Evolutionary conservation across 2,797 vertebrate species (phyloP), one percentile per base, ranked within the genome.

Genomic region (Anolis apletophallus): DNA sequence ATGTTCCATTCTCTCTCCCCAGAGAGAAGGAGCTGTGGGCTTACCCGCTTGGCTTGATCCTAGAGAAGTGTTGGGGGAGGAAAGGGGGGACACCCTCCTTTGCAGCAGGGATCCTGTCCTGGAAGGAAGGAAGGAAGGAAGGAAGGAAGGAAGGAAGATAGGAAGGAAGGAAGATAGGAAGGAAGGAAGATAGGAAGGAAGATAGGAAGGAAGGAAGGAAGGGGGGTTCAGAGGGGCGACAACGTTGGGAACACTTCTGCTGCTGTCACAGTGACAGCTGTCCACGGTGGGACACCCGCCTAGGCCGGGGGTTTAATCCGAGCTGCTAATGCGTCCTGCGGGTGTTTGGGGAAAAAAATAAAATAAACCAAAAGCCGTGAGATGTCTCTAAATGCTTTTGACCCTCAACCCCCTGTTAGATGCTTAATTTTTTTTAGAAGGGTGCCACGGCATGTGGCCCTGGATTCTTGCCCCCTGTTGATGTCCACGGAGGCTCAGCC

Each of bases 161-260:
- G 68, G 29, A 54, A 32, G 59, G 52, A 89, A 79, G 84, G 80
- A 76, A 84, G 75, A n/a, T n/a, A n/a, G 68, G 29, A 54, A 32
- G 59, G 52, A 89, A 79, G 84, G 80, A 76, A 84, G 75, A n/a
- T n/a, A n/a, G n/a, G n/a, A n/a, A n/a, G n/a, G n/a, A n/a, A n/a
- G n/a, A n/a, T n/a, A 32, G 59, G 52, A 89, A 79, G 84, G 80
- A 76, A 84, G 75, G 36, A 40, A 26, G 59, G 52, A 89, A 79
- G 88, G 84, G 81, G 88, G 75, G 36, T 80, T 29, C 57, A 50
- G 88, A 89, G 55, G 80, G 84, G 57, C 84, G 36, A 79, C 84
- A 34, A 79, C 68, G 21, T 5, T 40, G 80, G 32, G 9, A 17
- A 29, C 61, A 10, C 34, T 67, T 34, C 12, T 59, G 19, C 9